phyloP scores from a whole-genome alignment of 2,888 invertebrate genomes.

The Orthonychiurus folsomi region DNA sequence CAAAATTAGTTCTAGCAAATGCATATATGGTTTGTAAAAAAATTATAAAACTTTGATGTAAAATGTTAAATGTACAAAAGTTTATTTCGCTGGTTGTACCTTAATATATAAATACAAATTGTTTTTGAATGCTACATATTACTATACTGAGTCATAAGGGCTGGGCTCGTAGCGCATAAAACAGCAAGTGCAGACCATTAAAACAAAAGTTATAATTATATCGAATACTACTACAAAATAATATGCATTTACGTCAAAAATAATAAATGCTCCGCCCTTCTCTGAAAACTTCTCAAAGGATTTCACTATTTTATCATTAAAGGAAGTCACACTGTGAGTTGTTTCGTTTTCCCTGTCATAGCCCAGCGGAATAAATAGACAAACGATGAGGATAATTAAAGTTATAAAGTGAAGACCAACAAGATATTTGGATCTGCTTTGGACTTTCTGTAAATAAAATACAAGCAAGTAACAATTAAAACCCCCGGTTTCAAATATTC shows the following conservation, averaged over 20 bases:
- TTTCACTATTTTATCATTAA: slow-evolving; percentile 6
- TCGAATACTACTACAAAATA: slow-evolving; percentile 7
- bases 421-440: slow-evolving; percentile 5
- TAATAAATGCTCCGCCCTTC: not conserved
- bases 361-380: slow-evolving; percentile 9
- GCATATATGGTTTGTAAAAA: too few relatives aligned
- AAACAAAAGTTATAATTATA: slow-evolving; percentile 6
- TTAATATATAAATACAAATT: not conserved
- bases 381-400: slow-evolving; percentile 4
- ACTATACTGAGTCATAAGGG: not conserved
- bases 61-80: too few relatives aligned
- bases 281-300: not conserved
- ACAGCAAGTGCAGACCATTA: slow-evolving; percentile 10
- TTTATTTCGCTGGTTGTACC: too few relatives aligned
- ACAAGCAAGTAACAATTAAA: too few relatives aligned
- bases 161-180: not conserved
- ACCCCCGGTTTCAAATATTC: too few relatives aligned
- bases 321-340: slow-evolving; percentile 6
- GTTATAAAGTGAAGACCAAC: slow-evolving; percentile 7
- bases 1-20: too few relatives aligned
- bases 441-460: slow-evolving; percentile 7
- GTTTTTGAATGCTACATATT: not conserved
- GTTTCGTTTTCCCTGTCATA: slow-evolving; percentile 7
- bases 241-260: slow-evolving; percentile 7
- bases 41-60: too few relatives aligned